Percentiles rank a stretch among this genome's conserved stretches.
Evolutionary conservation across 1,140 invertebrate species (phyloP).

Genomic region (Heliothis virescens): DNA sequence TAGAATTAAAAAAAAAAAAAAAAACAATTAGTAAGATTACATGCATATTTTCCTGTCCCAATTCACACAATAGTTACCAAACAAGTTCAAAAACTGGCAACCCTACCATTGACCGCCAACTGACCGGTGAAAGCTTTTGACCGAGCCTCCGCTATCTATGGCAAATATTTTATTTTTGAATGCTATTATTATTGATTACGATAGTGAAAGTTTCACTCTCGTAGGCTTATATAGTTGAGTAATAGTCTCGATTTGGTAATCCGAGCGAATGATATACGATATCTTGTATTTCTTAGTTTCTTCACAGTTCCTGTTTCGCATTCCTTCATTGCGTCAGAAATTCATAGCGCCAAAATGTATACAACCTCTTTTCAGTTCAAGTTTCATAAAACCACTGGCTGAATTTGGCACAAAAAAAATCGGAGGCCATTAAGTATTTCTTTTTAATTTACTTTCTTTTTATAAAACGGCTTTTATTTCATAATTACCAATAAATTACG

Average conservation of each 20-base stretch:
- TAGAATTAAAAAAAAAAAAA: no score
- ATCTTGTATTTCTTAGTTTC: conserved; percentile 19
- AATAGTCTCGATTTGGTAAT: conserved; percentile 36
- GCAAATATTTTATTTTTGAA: conserved; percentile 50
- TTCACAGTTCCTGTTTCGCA: conserved; percentile 10
- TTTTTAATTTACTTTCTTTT: background rate
- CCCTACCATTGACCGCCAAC: conserved; percentile 24
- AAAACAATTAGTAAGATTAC: no score
- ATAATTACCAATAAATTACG: background rate
- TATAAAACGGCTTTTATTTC: background rate
- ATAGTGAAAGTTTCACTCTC: conserved; percentile 28
- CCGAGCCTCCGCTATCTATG: conserved; percentile 38
- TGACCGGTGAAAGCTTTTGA: conserved; percentile 40
- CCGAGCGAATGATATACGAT: conserved; percentile 24
- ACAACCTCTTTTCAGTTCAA: background rate
- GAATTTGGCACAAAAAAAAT: background rate
- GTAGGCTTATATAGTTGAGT: conserved; percentile 28
- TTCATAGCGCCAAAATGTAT: conserved; percentile 3
- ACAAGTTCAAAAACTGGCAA: background rate
- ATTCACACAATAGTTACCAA: no score
- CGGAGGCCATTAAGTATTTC: background rate
- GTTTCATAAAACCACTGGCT: background rate
- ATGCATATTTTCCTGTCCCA: no score
- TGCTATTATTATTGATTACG: conserved; percentile 35
- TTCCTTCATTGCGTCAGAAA: background rate